Conservation (phyloP, 2,888 invertebrate species). For the Ptilodon capucinus region DNA sequence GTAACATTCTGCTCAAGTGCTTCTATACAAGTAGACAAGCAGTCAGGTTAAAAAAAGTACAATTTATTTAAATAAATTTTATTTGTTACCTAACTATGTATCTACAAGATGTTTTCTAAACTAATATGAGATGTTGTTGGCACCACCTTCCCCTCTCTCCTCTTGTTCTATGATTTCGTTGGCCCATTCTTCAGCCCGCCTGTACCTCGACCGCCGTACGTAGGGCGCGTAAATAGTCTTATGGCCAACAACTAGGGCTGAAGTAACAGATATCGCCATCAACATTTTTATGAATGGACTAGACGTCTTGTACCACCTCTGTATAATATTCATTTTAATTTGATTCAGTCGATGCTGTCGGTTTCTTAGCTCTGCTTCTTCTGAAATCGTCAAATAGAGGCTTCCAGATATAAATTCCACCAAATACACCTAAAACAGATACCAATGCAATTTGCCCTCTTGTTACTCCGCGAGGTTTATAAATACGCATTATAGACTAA, state of each 20-base stretch:
- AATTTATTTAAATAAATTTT: no score
- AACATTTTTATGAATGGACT: slow-evolving; percentile 59
- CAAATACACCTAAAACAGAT: slow-evolving; percentile 64
- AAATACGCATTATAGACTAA: slow-evolving; percentile 64
- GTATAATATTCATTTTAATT: slow-evolving; percentile 45
- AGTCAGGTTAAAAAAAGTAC: no score
- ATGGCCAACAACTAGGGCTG: slow-evolving; percentile 47
- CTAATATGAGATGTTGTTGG: slow-evolving; percentile 44
- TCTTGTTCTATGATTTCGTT: slow-evolving; percentile 62
- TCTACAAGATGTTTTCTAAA: slow-evolving; percentile 1
- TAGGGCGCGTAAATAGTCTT: slow-evolving; percentile 55
- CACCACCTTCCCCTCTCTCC: slow-evolving; percentile 42
- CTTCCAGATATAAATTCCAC: slow-evolving; percentile 80
- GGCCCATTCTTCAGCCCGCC: slow-evolving; percentile 65
- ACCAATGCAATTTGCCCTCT: slow-evolving; percentile 65
- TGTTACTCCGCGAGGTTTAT: slow-evolving; percentile 62
- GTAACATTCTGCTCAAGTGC: no score
- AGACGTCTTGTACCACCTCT: slow-evolving; percentile 47
- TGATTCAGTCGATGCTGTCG: slow-evolving; percentile 20
- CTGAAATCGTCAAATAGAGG: slow-evolving; percentile 64
- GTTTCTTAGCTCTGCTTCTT: slow-evolving; percentile 25
- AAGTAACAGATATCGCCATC: slow-evolving; percentile 65
- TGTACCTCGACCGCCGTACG: slow-evolving; percentile 42
- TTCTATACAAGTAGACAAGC: no score
- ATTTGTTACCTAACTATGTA: not conserved